These are phyloP conservation scores for Lamellibrachia columna DNA, from an alignment of 2,888 invertebrate genomes.

Conservation along the genomic window DNA sequence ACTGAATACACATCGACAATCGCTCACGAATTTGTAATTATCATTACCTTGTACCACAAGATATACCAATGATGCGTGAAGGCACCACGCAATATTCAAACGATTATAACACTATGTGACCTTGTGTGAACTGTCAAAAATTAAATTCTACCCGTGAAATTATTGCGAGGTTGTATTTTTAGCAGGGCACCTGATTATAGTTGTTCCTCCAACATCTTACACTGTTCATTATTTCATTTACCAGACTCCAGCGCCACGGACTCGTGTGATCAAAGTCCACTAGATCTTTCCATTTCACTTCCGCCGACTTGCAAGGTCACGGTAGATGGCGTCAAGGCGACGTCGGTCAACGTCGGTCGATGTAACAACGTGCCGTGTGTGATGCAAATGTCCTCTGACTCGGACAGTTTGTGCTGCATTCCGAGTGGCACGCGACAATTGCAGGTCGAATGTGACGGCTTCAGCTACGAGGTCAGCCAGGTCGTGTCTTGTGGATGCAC, in stretches of 20 bases:
- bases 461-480: neutral
- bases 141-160: no score
- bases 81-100: no score
- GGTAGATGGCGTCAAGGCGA: neutral
- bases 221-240: neutral
- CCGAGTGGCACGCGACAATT: neutral
- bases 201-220: no score
- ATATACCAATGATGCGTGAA: no score
- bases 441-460: conserved; percentile 3
- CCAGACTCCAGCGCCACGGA: neutral
- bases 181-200: no score
- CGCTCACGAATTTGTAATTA: no score
- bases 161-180: no score
- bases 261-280: neutral
- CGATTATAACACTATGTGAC: no score
- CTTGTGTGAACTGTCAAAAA: no score
- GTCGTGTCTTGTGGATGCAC: neutral
- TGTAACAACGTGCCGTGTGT: neutral
- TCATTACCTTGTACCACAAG: no score
- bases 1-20: no score
- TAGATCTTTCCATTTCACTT: neutral
- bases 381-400: neutral
- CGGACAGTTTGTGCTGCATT: neutral
- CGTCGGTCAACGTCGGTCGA: neutral
- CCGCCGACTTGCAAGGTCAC: neutral